Evolutionary conservation across 2,113 vertebrate genomes (phyloP).

Genomic region (Thamnaconus septentrionalis): DNA sequence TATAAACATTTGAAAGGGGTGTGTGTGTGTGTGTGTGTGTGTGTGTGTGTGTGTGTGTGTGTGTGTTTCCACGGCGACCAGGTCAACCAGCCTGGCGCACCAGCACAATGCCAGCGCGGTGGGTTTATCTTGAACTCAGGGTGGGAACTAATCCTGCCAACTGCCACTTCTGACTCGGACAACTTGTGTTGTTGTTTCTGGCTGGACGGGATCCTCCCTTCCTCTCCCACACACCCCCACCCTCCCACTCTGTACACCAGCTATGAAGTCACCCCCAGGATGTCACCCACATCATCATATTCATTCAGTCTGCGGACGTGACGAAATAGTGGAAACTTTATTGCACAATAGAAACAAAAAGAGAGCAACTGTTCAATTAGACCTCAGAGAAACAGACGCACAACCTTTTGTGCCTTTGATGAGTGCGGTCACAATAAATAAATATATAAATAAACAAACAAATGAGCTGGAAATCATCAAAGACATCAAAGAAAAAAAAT

Average conservation of each 20-base stretch:
- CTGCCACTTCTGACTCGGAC: slow-evolving; percentile 17
- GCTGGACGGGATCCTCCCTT: slow-evolving; percentile 50
- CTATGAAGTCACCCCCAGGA: slow-evolving; percentile 23
- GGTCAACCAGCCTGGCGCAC: slow-evolving; percentile 14
- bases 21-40: slow-evolving; percentile 4
- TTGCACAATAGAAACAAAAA: neutral
- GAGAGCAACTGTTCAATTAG: too few relatives aligned
- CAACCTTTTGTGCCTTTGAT: too few relatives aligned
- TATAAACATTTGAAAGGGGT: too few relatives aligned
- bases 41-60: slow-evolving; percentile 32
- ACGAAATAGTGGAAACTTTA: neutral
- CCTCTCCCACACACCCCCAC: slow-evolving; percentile 40
- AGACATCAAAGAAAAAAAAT: too few relatives aligned
- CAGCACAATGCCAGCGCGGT: slow-evolving; percentile 32
- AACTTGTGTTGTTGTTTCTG: slow-evolving; percentile 43
- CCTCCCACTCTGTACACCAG: slow-evolving; percentile 24
- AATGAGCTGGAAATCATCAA: too few relatives aligned
- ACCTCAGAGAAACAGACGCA: too few relatives aligned
- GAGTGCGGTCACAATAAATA: too few relatives aligned
- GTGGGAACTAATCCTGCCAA: slow-evolving; percentile 41
- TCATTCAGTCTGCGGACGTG: neutral
- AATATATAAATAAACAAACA: too few relatives aligned
- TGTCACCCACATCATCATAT: neutral
- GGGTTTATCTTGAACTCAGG: slow-evolving; percentile 47
- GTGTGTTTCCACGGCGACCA: slow-evolving; percentile 36